Evolutionary conservation across 2,888 invertebrate species (phyloP).

Genomic region (Drosophila suboccidentalis): DNA sequence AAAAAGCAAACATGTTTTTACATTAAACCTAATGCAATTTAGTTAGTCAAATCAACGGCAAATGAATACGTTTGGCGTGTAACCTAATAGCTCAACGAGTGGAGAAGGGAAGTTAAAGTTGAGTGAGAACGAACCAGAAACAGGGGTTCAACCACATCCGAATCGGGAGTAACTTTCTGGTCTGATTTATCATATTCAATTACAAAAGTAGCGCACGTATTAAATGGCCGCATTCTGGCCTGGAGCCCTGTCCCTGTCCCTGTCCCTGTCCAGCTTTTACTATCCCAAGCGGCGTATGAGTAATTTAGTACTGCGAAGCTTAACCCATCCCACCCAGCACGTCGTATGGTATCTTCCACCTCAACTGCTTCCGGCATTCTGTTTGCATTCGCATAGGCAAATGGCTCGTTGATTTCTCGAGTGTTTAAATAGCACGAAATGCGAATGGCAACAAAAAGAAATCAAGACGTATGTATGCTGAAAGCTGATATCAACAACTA

Average conservation of each 20-base stretch:
- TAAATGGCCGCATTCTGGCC: conserved; percentile 70
- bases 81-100: conserved; percentile 35
- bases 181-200: conserved; percentile 84
- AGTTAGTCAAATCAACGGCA: conserved; percentile 46
- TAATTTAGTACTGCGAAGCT: conserved; percentile 56
- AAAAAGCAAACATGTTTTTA: conserved; percentile 34
- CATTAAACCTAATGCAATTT: conserved; percentile 68
- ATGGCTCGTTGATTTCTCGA: conserved; percentile 40
- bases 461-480: conserved; percentile 46
- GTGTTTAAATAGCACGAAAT: conserved; percentile 64
- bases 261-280: not conserved
- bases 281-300: conserved; percentile 68
- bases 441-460: conserved; percentile 28
- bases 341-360: conserved; percentile 7
- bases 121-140: conserved; percentile 11
- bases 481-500: conserved; percentile 78
- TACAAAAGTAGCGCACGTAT: conserved; percentile 77
- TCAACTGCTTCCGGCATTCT: conserved; percentile 41
- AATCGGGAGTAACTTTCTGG: conserved; percentile 45
- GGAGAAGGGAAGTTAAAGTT: not conserved
- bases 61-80: conserved; percentile 39
- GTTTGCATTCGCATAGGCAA: conserved; percentile 59
- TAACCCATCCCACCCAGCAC: conserved; percentile 11
- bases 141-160: conserved; percentile 61
- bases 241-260: not conserved